phyloP scores from a whole-genome alignment of 23 tunicate genomes.

The Botrylloides violaceus region DNA sequence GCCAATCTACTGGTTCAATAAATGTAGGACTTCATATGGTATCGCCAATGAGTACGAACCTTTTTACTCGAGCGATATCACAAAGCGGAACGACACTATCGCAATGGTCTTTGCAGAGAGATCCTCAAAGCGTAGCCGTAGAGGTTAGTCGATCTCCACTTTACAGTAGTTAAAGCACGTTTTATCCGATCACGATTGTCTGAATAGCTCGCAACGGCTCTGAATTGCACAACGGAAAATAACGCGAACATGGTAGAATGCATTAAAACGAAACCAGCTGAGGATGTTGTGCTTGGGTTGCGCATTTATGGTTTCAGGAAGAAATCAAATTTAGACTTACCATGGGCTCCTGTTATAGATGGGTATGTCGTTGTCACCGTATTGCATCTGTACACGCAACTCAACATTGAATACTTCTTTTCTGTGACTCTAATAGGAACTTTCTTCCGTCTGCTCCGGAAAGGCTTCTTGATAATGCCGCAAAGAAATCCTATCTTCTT shows the following conservation, averaged over 20 bases:
- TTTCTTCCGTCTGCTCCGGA: slow-evolving; percentile 44
- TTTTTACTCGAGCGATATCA: slow-evolving; percentile 47
- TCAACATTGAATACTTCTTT: background rate
- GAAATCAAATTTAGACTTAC: slow-evolving; percentile 18
- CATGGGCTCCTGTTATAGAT: slow-evolving; percentile 51
- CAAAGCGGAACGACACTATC: slow-evolving; percentile 58
- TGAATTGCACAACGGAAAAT: slow-evolving; percentile 37
- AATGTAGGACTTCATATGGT: slow-evolving; percentile 35
- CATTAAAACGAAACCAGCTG: slow-evolving; percentile 20
- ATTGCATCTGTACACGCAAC: too few species aligned
- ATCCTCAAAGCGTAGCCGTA: background rate
- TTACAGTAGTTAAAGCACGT: background rate
- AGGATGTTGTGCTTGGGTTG: slow-evolving; percentile 26
- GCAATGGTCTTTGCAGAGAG: slow-evolving; percentile 33
- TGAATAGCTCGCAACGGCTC: slow-evolving; percentile 14
- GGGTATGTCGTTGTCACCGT: slow-evolving; percentile 20
- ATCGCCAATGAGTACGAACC: slow-evolving; percentile 38
- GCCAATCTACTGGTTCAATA: slow-evolving; percentile 48
- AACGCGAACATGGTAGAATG: slow-evolving; percentile 26
- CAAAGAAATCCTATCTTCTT: slow-evolving; percentile 37
- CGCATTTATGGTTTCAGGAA: slow-evolving; percentile 9
- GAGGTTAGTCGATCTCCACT: background rate
- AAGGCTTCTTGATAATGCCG: slow-evolving; percentile 32
- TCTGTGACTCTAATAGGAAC: slow-evolving; percentile 11
- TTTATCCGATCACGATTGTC: background rate